Evolutionary conservation across 2,888 invertebrate species (phyloP).

Genomic region (Metacarcinus magister): DNA sequence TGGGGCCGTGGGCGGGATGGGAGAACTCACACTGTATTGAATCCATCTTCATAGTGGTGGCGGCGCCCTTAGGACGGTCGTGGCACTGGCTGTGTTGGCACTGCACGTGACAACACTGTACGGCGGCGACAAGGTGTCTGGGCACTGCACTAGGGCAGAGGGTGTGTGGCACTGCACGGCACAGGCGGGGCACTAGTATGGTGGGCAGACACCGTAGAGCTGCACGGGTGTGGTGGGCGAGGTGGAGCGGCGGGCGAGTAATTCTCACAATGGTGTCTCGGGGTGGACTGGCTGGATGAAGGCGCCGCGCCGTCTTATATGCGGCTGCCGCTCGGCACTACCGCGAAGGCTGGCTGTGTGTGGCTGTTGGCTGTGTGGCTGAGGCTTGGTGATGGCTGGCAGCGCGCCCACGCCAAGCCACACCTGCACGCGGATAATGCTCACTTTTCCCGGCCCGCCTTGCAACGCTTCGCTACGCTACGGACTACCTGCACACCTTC

Average conservation of each 20-base stretch:
- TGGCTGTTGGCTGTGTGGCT: too few relatives aligned
- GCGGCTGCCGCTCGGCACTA: conserved; percentile 19
- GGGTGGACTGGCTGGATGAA: conserved; percentile 61
- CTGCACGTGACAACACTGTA: neutral
- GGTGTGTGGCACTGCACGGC: neutral
- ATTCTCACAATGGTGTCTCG: conserved; percentile 54
- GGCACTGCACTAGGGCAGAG: neutral
- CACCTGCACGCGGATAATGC: neutral
- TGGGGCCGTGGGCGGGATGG: conserved; percentile 69
- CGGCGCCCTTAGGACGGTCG: neutral
- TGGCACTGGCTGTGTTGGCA: conserved; percentile 15
- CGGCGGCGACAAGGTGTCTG: neutral
- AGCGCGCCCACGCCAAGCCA: neutral
- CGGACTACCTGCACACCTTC: neutral
- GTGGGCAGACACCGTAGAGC: conserved; percentile 66
- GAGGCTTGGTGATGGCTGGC: too few relatives aligned
- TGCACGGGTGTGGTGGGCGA: neutral
- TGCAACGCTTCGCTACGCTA: neutral
- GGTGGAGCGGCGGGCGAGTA: conserved; percentile 27
- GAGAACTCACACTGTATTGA: conserved; percentile 78
- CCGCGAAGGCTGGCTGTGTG: conserved; percentile 48
- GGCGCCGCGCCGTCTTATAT: conserved; percentile 64
- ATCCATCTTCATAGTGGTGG: conserved; percentile 78
- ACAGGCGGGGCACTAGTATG: neutral
- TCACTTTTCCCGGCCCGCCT: neutral